phyloP scores from a whole-genome alignment of 1,140 invertebrate species.

The Eumeta japonica region DNA sequence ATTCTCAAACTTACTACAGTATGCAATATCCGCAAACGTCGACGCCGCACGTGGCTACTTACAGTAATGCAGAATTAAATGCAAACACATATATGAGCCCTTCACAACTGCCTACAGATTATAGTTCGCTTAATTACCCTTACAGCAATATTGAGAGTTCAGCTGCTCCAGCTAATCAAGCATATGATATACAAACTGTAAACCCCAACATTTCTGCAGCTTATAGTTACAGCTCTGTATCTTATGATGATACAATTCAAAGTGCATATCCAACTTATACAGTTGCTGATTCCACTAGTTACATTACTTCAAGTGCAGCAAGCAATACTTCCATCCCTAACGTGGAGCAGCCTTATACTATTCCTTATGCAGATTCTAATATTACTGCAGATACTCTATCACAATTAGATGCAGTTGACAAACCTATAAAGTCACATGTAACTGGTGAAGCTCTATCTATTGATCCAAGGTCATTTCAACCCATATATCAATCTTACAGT shows the following conservation, averaged over 20 bases:
- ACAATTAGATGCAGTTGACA: constrained; percentile 33
- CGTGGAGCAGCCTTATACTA: constrained; percentile 9
- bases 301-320: constrained; percentile 15
- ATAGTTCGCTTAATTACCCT: constrained; percentile 29
- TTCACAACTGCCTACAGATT: constrained; percentile 25
- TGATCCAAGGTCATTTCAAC: background rate
- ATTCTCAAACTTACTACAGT: constrained; percentile 31
- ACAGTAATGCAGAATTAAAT: constrained; percentile 27
- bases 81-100: constrained; percentile 18
- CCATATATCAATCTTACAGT: background rate
- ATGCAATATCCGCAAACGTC: constrained; percentile 33
- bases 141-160: constrained; percentile 21
- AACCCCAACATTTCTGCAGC: background rate
- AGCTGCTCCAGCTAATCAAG: background rate
- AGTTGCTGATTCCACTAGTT: constrained; percentile 19
- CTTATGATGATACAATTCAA: constrained; percentile 9
- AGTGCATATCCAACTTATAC: constrained; percentile 27
- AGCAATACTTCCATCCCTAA: constrained; percentile 8
- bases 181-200: background rate
- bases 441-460: constrained; percentile 35
- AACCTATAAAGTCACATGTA: constrained; percentile 50
- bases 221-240: background rate
- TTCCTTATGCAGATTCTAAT: constrained; percentile 4
- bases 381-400: constrained; percentile 21
- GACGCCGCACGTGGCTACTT: constrained; percentile 27